Evolutionary conservation across 2,888 invertebrate species (phyloP).

Genomic region (Cosmorhoe ocellata): DNA sequence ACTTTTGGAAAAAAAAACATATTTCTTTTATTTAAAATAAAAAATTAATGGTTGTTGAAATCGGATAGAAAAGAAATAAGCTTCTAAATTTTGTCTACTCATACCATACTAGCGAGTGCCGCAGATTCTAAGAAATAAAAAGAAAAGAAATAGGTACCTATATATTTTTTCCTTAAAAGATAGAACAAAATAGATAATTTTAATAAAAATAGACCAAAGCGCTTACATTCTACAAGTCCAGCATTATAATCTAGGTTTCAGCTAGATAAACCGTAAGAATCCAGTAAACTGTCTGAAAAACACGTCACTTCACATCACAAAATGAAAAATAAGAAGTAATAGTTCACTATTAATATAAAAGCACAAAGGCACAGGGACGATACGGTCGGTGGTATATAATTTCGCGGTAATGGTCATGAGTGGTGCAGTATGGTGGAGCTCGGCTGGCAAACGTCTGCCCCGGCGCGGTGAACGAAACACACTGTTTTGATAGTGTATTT

Average conservation of each 20-base stretch:
- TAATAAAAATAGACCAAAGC: slow-evolving; percentile 8
- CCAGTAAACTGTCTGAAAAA: slow-evolving; percentile 48
- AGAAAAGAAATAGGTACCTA: no score
- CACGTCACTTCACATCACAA: slow-evolving; percentile 44
- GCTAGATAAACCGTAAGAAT: slow-evolving; percentile 57
- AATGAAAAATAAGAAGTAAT: slow-evolving; percentile 16
- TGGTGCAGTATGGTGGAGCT: slow-evolving; percentile 33
- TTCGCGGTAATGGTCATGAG: slow-evolving; percentile 41
- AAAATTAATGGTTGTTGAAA: no score
- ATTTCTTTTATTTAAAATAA: no score
- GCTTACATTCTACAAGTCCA: slow-evolving; percentile 49
- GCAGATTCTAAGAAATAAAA: no score
- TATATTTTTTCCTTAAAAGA: no score
- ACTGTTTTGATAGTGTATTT: slow-evolving; percentile 80
- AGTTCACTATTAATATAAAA: slow-evolving; percentile 28
- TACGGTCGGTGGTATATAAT: slow-evolving; percentile 14
- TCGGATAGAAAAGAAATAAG: no score
- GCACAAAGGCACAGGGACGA: slow-evolving; percentile 41
- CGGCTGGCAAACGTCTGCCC: slow-evolving; percentile 53
- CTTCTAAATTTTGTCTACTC: no score
- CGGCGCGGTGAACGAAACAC: slow-evolving; percentile 55
- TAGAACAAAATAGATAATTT: not conserved
- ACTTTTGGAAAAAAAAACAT: no score
- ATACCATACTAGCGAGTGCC: no score
- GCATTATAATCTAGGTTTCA: slow-evolving; percentile 39